These are phyloP conservation scores for Ridgeia piscesae DNA, from an alignment of 1,140 invertebrate species.

Conservation along the genomic window DNA sequence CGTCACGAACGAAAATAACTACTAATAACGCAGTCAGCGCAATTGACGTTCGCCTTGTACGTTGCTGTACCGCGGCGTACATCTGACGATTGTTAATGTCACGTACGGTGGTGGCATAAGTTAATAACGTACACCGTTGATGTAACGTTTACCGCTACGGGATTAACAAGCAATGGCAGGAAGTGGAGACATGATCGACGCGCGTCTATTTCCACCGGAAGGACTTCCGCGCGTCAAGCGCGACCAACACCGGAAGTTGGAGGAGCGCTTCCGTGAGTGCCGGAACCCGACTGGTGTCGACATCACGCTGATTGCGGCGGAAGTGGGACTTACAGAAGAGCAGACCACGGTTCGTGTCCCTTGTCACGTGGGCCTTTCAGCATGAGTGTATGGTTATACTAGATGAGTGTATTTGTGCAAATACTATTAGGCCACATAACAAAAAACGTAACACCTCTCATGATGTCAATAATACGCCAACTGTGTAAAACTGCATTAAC, in stretches of 20 bases:
- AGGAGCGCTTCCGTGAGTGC: constrained; percentile 11
- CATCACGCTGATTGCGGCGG: constrained; percentile 2
- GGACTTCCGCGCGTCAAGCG: not conserved
- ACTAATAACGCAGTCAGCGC: too few species aligned
- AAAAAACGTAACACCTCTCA: not conserved
- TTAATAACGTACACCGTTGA: not conserved
- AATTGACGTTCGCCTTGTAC: not conserved
- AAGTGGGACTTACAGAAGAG: constrained; percentile 3
- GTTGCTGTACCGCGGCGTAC: not conserved
- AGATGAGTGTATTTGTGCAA: not conserved
- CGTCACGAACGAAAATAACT: too few species aligned
- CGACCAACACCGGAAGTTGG: constrained; percentile 9
- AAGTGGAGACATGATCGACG: constrained; percentile 9
- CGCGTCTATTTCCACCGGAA: constrained; percentile 1
- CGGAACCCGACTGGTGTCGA: constrained; percentile 8
- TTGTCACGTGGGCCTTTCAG: not conserved
- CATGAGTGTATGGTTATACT: not conserved
- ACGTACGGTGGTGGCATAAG: not conserved
- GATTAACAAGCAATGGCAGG: not conserved
- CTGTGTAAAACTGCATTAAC: too few species aligned
- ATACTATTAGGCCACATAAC: not conserved
- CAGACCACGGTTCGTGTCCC: constrained; percentile 7
- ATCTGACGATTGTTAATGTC: not conserved
- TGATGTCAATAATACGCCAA: not conserved
- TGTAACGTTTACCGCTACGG: not conserved